Conservation (phyloP, 2,797 vertebrate genomes). For the Syngnathus rostellatus region DNA sequence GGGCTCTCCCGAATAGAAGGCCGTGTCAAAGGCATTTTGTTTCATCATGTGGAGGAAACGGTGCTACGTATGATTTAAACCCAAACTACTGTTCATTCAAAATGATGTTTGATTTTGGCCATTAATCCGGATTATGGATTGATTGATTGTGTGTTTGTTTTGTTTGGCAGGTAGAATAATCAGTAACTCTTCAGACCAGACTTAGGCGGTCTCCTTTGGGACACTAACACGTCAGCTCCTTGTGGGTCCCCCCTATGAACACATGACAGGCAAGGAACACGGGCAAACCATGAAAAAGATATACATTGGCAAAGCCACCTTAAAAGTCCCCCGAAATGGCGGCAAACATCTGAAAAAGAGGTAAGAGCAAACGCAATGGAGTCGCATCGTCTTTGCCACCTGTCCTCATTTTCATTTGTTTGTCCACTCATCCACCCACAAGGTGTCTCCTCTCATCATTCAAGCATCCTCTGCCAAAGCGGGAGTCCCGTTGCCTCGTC, state of each 20-base stretch:
- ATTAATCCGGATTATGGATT: background rate
- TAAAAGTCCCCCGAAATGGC: slow-evolving; percentile 73
- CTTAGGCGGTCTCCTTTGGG: slow-evolving; percentile 52
- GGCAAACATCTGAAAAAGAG: slow-evolving; percentile 76
- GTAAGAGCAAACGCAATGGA: slow-evolving; percentile 53
- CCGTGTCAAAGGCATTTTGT: slow-evolving; percentile 12
- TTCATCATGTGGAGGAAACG: background rate
- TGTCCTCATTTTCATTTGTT: slow-evolving; percentile 46
- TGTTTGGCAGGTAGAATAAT: slow-evolving; percentile 64
- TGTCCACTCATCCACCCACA: slow-evolving; percentile 52
- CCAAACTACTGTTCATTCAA: background rate
- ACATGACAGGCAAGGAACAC: slow-evolving; percentile 68
- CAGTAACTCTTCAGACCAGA: slow-evolving; percentile 46
- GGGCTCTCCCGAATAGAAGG: background rate
- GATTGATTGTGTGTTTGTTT: slow-evolving; percentile 53
- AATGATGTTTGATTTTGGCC: background rate
- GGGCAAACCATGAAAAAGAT: slow-evolving; percentile 77
- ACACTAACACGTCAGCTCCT: slow-evolving; percentile 43
- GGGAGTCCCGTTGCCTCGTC: slow-evolving; percentile 51
- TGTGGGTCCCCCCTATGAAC: slow-evolving; percentile 45
- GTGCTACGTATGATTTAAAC: background rate
- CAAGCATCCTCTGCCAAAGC: slow-evolving; percentile 39
- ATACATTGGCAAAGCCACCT: slow-evolving; percentile 76
- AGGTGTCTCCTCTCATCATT: slow-evolving; percentile 41
- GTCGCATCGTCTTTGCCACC: slow-evolving; percentile 13